Percentiles rank a stretch among this genome's conserved stretches.
Conservation (phyloP, 1,140 invertebrate genomes). For the Bombyx mori region DNA sequence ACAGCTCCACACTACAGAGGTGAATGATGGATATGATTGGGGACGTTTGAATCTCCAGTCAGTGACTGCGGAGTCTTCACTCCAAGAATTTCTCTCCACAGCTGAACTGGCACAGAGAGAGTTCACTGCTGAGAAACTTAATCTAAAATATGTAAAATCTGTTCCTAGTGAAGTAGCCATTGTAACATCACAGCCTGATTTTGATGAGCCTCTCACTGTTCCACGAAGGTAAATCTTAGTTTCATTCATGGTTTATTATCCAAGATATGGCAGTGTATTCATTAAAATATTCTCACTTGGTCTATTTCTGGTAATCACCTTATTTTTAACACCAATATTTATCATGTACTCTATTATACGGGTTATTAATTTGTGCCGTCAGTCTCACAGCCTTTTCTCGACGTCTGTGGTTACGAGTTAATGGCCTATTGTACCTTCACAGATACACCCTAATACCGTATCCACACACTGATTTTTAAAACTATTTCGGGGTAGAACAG, state of each 20-base stretch:
- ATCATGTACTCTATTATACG: too few species aligned
- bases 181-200: slow-evolving; percentile 56
- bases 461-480: too few species aligned
- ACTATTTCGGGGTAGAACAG: too few species aligned
- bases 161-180: slow-evolving; percentile 41
- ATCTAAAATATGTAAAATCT: slow-evolving; percentile 77
- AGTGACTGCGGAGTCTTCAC: slow-evolving; percentile 94
- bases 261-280: not conserved
- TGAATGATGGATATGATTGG: slow-evolving; percentile 93
- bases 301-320: too few species aligned
- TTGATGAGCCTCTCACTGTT: slow-evolving; percentile 61
- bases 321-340: too few species aligned
- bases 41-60: slow-evolving; percentile 91
- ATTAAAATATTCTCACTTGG: too few species aligned
- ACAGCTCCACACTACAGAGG: slow-evolving; percentile 88
- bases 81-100: slow-evolving; percentile 96
- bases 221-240: slow-evolving; percentile 50
- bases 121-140: slow-evolving; percentile 92
- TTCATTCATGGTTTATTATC: slow-evolving; percentile 7
- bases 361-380: too few species aligned
- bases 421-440: too few species aligned
- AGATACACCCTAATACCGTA: too few species aligned
- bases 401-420: too few species aligned
- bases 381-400: too few species aligned
- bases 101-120: slow-evolving; percentile 94